Percentiles rank a stretch among this genome's conserved stretches.
phyloP scores from a whole-genome alignment of 2,888 invertebrate genomes.

The Alloplasta piceator region DNA sequence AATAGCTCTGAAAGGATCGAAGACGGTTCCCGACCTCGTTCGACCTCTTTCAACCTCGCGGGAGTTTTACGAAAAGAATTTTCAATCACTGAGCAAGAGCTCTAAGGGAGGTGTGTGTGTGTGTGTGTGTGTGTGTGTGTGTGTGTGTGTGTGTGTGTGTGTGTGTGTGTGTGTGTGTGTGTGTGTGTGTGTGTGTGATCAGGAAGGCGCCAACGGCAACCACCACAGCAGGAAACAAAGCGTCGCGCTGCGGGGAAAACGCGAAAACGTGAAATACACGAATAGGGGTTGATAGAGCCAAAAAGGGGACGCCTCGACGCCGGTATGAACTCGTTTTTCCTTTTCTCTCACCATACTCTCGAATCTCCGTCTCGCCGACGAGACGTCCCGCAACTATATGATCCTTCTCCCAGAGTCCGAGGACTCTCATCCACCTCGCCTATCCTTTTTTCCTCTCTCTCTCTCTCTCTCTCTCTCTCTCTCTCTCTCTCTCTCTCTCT shows the following conservation, averaged over 20 bases:
- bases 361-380: no score
- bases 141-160: neutral
- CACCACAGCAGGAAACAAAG: constrained; percentile 51
- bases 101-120: neutral
- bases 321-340: constrained; percentile 17
- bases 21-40: constrained; percentile 37
- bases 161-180: neutral
- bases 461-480: constrained; percentile 12
- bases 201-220: constrained; percentile 30
- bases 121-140: neutral
- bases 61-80: neutral
- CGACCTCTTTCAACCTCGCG: constrained; percentile 45
- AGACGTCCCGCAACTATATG: no score
- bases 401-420: no score
- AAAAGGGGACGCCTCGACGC: constrained; percentile 53
- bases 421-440: no score
- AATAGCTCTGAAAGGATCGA: constrained; percentile 29
- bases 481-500: constrained; percentile 1
- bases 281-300: constrained; percentile 20
- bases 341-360: no score
- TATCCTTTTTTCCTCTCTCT: constrained; percentile 1
- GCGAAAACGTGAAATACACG: constrained; percentile 19
- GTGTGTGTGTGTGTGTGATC: neutral
- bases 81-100: neutral
- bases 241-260: constrained; percentile 1